phyloP scores from a whole-genome alignment of 2,888 invertebrate genomes.

The Ophraella communa region DNA sequence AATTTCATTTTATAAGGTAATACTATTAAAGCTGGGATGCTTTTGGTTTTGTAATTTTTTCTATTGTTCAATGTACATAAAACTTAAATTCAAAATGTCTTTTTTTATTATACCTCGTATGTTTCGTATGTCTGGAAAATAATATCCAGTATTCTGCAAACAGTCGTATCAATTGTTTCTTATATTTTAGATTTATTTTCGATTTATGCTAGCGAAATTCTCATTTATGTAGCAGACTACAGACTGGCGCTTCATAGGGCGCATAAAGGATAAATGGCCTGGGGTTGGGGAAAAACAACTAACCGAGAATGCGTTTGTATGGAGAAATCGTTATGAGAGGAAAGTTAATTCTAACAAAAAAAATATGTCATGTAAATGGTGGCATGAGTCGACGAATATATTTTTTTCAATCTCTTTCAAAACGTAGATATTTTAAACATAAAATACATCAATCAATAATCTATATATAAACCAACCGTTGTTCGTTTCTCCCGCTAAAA shows the following conservation, averaged over 20 bases:
- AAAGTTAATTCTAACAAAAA: neutral
- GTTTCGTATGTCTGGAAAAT: neutral
- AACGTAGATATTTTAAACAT: no score
- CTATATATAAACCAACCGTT: no score
- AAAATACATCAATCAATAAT: no score
- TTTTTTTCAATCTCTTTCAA: no score
- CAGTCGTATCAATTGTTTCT: slow-evolving; percentile 47
- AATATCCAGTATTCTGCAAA: slow-evolving; percentile 12
- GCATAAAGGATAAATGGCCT: slow-evolving; percentile 1
- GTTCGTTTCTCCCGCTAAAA: no score
- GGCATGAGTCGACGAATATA: no score
- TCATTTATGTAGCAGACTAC: slow-evolving; percentile 54
- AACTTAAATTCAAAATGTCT: no score
- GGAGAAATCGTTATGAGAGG: neutral
- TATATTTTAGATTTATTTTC: slow-evolving; percentile 52
- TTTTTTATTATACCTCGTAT: neutral
- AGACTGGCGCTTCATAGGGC: slow-evolving; percentile 50
- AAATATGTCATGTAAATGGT: neutral
- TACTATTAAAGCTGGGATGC: no score
- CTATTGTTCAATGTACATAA: no score
- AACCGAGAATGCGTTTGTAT: slow-evolving; percentile 18
- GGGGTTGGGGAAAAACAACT: slow-evolving; percentile 25
- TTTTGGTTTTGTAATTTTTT: no score
- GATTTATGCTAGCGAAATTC: slow-evolving; percentile 48
- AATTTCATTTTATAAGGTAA: no score